Evolutionary conservation across 2,797 vertebrate species (phyloP).

Genomic region (Cynodonichthys magdalenae): DNA sequence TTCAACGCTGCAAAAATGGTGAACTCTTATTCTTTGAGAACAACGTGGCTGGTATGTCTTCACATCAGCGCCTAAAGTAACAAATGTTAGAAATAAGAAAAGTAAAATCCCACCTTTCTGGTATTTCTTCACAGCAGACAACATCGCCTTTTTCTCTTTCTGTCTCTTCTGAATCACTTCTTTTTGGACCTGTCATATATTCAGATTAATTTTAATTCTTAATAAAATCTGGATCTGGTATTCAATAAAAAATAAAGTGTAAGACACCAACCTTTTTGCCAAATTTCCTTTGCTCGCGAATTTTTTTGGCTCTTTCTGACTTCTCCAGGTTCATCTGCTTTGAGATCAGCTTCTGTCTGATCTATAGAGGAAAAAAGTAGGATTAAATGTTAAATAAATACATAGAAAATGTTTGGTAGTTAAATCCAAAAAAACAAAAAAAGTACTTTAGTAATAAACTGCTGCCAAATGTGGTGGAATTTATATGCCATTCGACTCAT

Average conservation of each 20-base stretch:
- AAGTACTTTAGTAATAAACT: neutral
- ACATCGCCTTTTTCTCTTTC: conserved; percentile 93
- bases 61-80: too few species aligned
- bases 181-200: conserved; percentile 87
- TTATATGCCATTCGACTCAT: neutral
- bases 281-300: conserved; percentile 93
- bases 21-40: neutral
- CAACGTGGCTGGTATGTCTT: neutral
- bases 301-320: conserved; percentile 94
- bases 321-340: conserved; percentile 91
- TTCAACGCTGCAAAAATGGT: neutral
- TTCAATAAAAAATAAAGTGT: neutral
- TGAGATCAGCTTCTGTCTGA: conserved; percentile 91
- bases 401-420: neutral
- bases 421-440: neutral
- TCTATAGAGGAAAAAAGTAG: conserved; percentile 70
- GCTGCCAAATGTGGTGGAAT: neutral
- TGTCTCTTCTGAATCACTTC: conserved; percentile 96
- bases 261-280: conserved; percentile 91
- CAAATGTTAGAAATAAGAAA: neutral
- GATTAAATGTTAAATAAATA: neutral
- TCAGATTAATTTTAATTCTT: neutral
- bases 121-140: conserved; percentile 94
- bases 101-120: conserved; percentile 87
- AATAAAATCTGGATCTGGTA: neutral